Base-by-base conservation (phyloP, 35 echinoderm and acorn worm species). In the Apostichopus japonicus region DNA sequence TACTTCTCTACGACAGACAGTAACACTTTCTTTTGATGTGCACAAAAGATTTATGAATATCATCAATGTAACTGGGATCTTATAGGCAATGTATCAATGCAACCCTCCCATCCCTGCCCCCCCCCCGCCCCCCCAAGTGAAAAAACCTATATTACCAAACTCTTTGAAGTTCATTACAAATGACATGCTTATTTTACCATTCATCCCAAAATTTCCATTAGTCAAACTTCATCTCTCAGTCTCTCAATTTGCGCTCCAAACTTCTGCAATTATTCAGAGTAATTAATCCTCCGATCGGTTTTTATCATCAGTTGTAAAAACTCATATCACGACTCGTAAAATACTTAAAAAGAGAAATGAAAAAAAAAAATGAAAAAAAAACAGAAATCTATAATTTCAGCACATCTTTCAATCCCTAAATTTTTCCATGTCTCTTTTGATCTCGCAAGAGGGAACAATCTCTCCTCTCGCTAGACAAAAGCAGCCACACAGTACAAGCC, bases 161-260 rank as follows among this genome's bases (percentile, higher is more conserved):
- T 52, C 13, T 33, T 54, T 83, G 79, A 83, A 24, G n/a, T 54
- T 52, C 33, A 83, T 83, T 83, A 54, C 2, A 33, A 53, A 83
- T 83, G 79, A 83, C 79, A 54, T 16, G 52, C n/a, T 54, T 17
- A 83, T 83, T 54, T 54, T 52, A 83, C 33, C 9, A 83, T 83
- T 54, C 33, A n/a, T n/a, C 51, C 44, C n/a, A 9, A n/a, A 83
- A 5, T 54, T 83, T 55, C 79, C 11, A 16, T 83, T 44, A 44
- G 33, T 44, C 33, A 44, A 44, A 54, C 51, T 83, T 55, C 8
- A 17, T 16, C 63, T 67, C 11, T 19, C 63, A 67, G 19, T 19
- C 19, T 54, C 17, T 21, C 27, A 54, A 14, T 83, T 83, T 54
- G 8, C 79, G 13, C 79, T 55, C 51, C 16, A 10, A 54, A 54